phyloP scores from a whole-genome alignment of 1,140 invertebrate species.

The Venustaconcha ellipsiformis region DNA sequence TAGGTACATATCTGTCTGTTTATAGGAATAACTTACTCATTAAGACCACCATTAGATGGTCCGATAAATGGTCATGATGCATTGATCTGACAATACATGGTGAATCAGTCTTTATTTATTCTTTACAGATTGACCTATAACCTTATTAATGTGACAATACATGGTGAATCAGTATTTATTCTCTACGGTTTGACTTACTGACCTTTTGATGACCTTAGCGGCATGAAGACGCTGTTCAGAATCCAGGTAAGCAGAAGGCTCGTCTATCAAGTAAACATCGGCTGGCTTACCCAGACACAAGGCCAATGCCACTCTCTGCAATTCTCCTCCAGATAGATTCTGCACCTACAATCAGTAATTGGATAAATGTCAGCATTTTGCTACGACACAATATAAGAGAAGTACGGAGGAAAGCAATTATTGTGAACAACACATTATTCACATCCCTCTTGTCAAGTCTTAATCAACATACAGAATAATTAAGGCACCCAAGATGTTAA shows the following conservation, averaged over 20 bases:
- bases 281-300: conserved; percentile 98
- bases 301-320: conserved; percentile 96
- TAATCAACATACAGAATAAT: too few relatives aligned
- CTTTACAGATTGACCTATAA: conserved; percentile 59
- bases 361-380: neutral
- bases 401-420: too few relatives aligned
- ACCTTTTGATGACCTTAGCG: conserved; percentile 99
- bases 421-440: too few relatives aligned
- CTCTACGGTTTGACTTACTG: conserved; percentile 25
- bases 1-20: neutral
- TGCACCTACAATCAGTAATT: conserved; percentile 75
- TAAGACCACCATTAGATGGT: neutral
- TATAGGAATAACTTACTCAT: neutral
- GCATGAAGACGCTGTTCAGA: conserved; percentile 99
- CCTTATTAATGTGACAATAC: conserved; percentile 81
- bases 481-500: too few relatives aligned
- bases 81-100: too few relatives aligned
- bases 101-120: too few relatives aligned
- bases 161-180: too few relatives aligned
- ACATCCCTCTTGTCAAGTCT: too few relatives aligned
- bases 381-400: too few relatives aligned
- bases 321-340: conserved; percentile 98
- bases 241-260: conserved; percentile 99
- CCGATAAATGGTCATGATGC: too few relatives aligned
- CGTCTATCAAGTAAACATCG: conserved; percentile 99